A percentile compares a stretch with the other conserved stretches of the same genome.
These are phyloP conservation scores for Catharus ustulatus DNA, from an alignment of 2,797 vertebrate species.

Conservation along the genomic window DNA sequence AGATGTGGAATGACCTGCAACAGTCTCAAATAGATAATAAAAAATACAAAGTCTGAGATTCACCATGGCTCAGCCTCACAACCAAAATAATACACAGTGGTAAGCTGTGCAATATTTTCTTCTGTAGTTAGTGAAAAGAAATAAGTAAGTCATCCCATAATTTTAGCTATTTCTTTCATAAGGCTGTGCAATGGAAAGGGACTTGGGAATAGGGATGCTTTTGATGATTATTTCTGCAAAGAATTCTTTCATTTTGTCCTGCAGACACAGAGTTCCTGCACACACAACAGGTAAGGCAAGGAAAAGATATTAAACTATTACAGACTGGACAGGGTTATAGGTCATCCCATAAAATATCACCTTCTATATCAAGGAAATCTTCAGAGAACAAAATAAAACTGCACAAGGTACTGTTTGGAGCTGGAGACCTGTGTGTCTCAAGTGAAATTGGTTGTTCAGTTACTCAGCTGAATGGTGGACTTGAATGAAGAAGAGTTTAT, in stretches of 20 bases:
- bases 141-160: neutral
- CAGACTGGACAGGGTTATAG: neutral
- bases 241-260: neutral
- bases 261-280: neutral
- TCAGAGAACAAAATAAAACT: neutral
- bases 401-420: neutral
- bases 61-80: neutral
- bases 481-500: neutral
- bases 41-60: neutral
- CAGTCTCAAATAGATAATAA: neutral
- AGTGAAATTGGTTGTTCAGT: neutral
- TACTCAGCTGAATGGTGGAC: neutral
- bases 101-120: neutral
- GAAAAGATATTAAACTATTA: conserved; percentile 26
- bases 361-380: neutral
- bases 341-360: neutral
- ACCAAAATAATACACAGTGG: neutral
- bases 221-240: neutral
- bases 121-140: neutral
- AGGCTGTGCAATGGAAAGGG: neutral
- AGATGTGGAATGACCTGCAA: neutral
- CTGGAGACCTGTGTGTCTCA: neutral
- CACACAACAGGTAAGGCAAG: neutral
- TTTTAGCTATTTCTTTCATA: neutral
- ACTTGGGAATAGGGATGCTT: neutral